Evolutionary conservation across 2,113 vertebrate species (phyloP).

Genomic region (Furnarius figulus): DNA sequence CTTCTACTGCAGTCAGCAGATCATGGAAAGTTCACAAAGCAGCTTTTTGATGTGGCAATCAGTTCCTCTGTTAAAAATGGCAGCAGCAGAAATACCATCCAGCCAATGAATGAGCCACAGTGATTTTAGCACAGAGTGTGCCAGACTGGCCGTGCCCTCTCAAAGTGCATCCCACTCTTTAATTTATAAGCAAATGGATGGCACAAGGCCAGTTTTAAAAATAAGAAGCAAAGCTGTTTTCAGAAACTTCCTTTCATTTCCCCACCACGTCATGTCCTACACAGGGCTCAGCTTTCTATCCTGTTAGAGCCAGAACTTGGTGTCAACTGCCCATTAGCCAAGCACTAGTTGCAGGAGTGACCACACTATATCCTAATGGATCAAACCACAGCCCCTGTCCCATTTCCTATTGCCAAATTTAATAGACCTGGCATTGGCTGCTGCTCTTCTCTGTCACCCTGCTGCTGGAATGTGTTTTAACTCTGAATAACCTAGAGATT

Average conservation of each 20-base stretch:
- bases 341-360: background rate
- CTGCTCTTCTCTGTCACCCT: background rate
- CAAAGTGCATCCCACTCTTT: background rate
- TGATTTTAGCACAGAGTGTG: fast-evolving
- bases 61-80: background rate
- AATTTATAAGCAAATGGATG: background rate
- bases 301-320: background rate
- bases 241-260: background rate
- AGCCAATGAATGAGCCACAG: background rate
- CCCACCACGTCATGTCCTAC: fast-evolving
- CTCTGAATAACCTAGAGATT: background rate
- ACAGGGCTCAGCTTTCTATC: background rate
- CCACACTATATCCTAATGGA: fast-evolving
- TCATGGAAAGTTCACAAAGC: background rate
- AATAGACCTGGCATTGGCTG: background rate
- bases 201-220: background rate
- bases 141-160: fast-evolving
- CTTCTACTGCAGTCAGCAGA: background rate
- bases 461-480: background rate
- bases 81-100: background rate
- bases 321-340: background rate
- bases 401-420: background rate
- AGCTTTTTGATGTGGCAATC: background rate
- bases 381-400: background rate
- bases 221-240: background rate